Conservation (phyloP, 2,797 vertebrate species). For the Dendrocincla tyrannina region DNA sequence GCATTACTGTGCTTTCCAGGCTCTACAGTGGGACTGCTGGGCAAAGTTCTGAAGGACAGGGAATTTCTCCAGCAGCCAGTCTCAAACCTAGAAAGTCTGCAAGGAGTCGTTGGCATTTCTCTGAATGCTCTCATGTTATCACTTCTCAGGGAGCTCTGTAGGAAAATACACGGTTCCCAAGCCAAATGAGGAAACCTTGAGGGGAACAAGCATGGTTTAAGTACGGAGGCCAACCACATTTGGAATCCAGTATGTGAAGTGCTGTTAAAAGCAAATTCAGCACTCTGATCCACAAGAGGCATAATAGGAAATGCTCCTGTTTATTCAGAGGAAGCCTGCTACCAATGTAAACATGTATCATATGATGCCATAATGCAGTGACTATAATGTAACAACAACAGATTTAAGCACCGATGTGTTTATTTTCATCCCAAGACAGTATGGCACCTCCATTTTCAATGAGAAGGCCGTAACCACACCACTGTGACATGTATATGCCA, state of each 20-base stretch:
- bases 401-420: background rate
- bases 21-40: background rate
- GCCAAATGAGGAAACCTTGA: background rate
- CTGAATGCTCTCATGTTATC: background rate
- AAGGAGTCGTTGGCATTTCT: background rate
- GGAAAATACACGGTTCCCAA: background rate
- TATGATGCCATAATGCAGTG: background rate
- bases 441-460: background rate
- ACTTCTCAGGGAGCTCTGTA: background rate
- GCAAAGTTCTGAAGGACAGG: background rate
- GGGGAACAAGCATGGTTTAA: background rate
- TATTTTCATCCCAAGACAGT: background rate
- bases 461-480: background rate
- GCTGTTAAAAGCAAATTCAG: background rate
- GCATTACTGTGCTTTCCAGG: background rate
- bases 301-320: background rate
- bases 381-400: background rate
- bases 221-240: background rate
- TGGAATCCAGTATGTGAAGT: background rate
- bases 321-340: background rate
- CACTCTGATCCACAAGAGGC: background rate
- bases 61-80: background rate
- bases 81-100: background rate
- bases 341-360: background rate
- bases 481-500: accelerated